These are phyloP conservation scores for Eucidaris tribuloides DNA, from an alignment of 35 echinoderm and acorn worm species.

Conservation along the genomic window DNA sequence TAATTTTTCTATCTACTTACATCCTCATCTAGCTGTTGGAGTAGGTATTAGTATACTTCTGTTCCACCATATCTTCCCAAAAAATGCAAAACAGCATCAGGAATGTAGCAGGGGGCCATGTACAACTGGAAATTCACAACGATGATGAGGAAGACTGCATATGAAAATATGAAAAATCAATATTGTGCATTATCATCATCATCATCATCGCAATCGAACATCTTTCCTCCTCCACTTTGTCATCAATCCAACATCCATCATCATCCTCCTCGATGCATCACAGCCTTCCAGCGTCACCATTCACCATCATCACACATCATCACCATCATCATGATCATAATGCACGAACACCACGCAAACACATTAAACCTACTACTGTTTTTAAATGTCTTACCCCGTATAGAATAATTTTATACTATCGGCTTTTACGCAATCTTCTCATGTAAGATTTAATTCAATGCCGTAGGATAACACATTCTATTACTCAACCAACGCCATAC, in stretches of 20 bases:
- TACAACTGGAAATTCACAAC: constrained; percentile 98
- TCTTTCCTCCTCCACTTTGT: not conserved
- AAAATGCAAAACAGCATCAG: constrained; percentile 76
- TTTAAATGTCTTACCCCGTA: no score
- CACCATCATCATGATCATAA: not conserved
- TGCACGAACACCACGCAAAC: not conserved
- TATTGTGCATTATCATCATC: not conserved
- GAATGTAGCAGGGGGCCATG: constrained; percentile 72
- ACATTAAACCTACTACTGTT: no score
- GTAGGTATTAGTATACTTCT: constrained; percentile 63
- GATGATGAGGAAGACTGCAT: constrained; percentile 71
- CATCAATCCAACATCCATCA: not conserved
- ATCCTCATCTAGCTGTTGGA: constrained; percentile 80
- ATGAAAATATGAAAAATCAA: not conserved
- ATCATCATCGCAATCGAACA: not conserved
- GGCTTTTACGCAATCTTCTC: no score
- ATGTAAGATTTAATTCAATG: no score
- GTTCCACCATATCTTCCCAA: constrained; percentile 87
- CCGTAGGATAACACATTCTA: no score
- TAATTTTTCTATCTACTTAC: constrained; percentile 49
- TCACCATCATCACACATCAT: not conserved
- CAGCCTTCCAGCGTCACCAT: not conserved
- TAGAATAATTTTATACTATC: no score
- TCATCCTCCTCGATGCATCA: not conserved
- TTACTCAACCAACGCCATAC: no score